Evolutionary conservation across 2,888 invertebrate species (phyloP).

Genomic region (Abrostola tripartita): DNA sequence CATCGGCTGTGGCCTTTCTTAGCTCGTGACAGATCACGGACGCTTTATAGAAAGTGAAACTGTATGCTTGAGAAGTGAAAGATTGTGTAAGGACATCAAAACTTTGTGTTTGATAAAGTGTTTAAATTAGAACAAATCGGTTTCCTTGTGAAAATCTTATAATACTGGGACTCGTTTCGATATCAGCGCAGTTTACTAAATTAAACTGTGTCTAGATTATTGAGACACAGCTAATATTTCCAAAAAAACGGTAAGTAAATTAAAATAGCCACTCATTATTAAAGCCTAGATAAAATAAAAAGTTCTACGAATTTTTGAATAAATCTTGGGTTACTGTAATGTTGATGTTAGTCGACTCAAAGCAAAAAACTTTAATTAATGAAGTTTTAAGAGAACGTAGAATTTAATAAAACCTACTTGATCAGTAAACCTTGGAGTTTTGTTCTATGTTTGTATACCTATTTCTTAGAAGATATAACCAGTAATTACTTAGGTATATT

Average conservation of each 20-base stretch:
- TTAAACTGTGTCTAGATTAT: conserved; percentile 85
- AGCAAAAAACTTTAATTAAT: too few relatives aligned
- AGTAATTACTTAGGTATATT: conserved; percentile 8
- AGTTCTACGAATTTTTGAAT: conserved; percentile 9
- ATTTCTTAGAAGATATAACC: background rate
- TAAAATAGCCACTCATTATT: background rate
- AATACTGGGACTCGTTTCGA: conserved; percentile 78
- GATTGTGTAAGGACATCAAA: conserved; percentile 76
- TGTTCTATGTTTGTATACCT: background rate
- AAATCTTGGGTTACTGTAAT: conserved; percentile 14
- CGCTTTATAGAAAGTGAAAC: conserved; percentile 81
- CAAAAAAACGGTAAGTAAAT: conserved; percentile 73
- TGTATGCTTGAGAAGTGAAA: conserved; percentile 74
- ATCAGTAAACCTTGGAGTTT: conserved; percentile 14
- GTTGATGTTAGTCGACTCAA: background rate
- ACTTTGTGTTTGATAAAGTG: conserved; percentile 74
- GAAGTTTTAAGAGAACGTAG: background rate
- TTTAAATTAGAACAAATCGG: conserved; percentile 67
- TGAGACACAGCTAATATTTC: conserved; percentile 71
- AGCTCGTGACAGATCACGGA: conserved; percentile 75
- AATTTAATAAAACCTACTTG: conserved; percentile 18
- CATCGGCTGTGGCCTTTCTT: conserved; percentile 68
- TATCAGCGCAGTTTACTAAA: conserved; percentile 84
- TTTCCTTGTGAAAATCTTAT: conserved; percentile 69
- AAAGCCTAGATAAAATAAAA: background rate